Base-by-base conservation (phyloP, 2,113 vertebrate species). In the Platycercus adscitus region DNA sequence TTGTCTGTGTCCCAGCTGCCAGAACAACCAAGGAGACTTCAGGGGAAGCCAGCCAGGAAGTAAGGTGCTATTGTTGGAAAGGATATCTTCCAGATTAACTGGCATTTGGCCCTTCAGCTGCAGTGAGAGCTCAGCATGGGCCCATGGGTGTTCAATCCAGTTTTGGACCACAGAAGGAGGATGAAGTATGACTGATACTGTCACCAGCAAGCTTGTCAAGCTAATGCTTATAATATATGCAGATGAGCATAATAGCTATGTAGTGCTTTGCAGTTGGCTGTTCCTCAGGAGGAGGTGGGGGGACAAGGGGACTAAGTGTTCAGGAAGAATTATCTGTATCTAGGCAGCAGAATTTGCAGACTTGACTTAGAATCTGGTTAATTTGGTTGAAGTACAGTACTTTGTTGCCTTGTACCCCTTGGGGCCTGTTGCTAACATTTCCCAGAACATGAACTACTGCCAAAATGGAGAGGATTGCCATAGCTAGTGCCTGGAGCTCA, bases 11-110 rank as follows among this genome's bases (percentile, higher is more conserved):
- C 92, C 91, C 95, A 97, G 92, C 94, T 96, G 96, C 94, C 72
- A 26, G 80, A 94, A 94, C 55, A 76, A 69, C 95, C 9, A 8
- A 75, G 86, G 86, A 89, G 84, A 86, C 81, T 79, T 46, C 5
- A 44, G 41, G 63, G 64, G 39, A 93, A 95, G 78, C 3, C 3
- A 46, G 83, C 68, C 93, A 92, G 95, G 89, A 96, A 93, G 85
- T 97, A 97, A 98, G 98, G 94, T 97, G 97, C 93, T 35, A 70
- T 44, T 76, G 44, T 69, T 96, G 94, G 95, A 96, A 94, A 80
- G 89, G 65, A 39, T 37, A 43, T 37, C 81, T 84, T 94, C 92
- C 95, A 96, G 88, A 91, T 89, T 53, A 87, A 17, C 60, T 95
- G 96, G 93, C 93, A 94, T 82, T 89, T 90, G 87, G 91, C 91